Evolutionary conservation across 2,888 invertebrate species (phyloP).

Genomic region (Tetragonisca angustula): DNA sequence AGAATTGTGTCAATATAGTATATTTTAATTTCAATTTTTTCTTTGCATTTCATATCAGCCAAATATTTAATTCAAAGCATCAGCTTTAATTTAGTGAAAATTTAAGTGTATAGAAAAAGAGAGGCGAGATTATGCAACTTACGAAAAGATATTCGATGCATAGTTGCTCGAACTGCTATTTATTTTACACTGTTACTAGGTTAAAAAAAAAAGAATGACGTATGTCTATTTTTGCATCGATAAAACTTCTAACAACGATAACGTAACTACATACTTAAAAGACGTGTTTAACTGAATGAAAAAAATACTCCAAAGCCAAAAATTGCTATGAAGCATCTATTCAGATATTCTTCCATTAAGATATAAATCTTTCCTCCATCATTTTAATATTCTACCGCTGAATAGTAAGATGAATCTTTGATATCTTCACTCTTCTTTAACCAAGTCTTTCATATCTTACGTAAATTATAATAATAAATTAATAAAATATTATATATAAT

Average conservation of each 20-base stretch:
- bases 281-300: not conserved
- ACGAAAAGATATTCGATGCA: not conserved
- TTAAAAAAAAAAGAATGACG: constrained; percentile 19
- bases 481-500: no score
- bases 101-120: not conserved
- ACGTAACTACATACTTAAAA: not conserved
- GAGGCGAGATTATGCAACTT: not conserved
- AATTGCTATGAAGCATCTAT: no score
- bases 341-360: not conserved
- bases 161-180: not conserved
- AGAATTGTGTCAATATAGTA: no score
- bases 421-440: not conserved
- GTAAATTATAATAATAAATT: not conserved
- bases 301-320: not conserved
- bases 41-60: not conserved
- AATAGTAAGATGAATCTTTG: not conserved
- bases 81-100: not conserved
- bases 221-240: constrained; percentile 37
- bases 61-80: not conserved
- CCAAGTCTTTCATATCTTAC: not conserved
- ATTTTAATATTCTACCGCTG: not conserved
- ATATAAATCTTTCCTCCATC: not conserved
- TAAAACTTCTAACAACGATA: constrained; percentile 10
- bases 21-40: not conserved
- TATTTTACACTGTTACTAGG: constrained; percentile 1